These are phyloP conservation scores for Cotesia chilonis DNA, from an alignment of 1,140 invertebrate species.

Conservation along the genomic window DNA sequence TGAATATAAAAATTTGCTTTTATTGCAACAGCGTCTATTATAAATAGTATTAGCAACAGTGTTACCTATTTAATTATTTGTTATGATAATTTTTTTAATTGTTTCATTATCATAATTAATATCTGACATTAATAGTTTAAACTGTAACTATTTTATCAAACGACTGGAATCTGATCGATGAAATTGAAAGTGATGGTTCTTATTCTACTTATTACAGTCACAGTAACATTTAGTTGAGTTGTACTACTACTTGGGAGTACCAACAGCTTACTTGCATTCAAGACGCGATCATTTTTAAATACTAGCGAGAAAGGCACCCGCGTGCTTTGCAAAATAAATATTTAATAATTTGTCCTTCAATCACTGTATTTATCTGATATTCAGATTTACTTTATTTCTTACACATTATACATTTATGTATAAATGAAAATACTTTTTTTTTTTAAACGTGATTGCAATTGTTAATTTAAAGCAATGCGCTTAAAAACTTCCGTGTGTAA, in stretches of 20 bases:
- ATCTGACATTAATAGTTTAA: no score
- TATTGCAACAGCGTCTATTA: background rate
- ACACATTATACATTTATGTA: no score
- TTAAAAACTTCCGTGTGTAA: background rate
- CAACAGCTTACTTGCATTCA: constrained; percentile 16
- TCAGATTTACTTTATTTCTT: background rate
- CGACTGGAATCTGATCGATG: no score
- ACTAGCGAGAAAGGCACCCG: constrained; percentile 11
- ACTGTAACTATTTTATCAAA: no score
- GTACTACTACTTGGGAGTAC: background rate
- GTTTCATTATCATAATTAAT: no score
- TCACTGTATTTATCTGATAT: constrained; percentile 22
- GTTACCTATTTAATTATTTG: no score
- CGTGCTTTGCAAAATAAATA: constrained; percentile 33
- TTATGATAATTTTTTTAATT: no score
- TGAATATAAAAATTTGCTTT: background rate
- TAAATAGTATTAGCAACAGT: background rate
- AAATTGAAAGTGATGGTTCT: no score
- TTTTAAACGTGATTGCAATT: no score
- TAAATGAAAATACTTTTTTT: constrained; percentile 4
- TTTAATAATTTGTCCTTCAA: constrained; percentile 24
- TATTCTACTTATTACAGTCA: no score
- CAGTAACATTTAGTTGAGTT: no score
- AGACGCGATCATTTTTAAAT: constrained; percentile 1
- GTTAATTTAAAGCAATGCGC: no score